Conservation (phyloP, 2,888 invertebrate species). For the Thecocarcelia acutangulata region DNA sequence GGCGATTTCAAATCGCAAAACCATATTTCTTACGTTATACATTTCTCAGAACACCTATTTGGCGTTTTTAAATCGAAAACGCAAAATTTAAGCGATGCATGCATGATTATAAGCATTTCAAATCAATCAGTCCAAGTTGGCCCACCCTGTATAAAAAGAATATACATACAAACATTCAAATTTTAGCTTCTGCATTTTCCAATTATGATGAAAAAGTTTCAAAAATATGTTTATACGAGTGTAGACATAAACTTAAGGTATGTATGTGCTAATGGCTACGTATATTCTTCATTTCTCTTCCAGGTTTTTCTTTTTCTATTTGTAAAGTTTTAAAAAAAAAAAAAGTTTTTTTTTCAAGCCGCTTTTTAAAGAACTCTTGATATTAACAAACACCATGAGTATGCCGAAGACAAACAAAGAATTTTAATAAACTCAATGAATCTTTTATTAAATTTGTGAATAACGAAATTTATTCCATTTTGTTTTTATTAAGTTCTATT, state of each 20-base stretch:
- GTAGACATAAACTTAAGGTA: too few species aligned
- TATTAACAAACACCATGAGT: slow-evolving; percentile 68
- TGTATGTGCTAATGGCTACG: neutral
- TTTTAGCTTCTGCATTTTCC: neutral
- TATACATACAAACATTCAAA: too few species aligned
- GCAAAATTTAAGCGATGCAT: too few species aligned
- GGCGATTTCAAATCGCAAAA: too few species aligned
- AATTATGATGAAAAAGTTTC: slow-evolving; percentile 12
- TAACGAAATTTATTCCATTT: slow-evolving; percentile 55
- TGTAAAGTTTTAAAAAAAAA: neutral
- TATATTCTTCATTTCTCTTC: neutral
- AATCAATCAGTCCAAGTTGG: too few species aligned
- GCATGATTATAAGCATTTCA: too few species aligned
- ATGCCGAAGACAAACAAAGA: slow-evolving; percentile 69
- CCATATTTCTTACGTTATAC: too few species aligned
- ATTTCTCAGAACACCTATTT: too few species aligned
- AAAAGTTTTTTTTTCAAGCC: slow-evolving; percentile 26
- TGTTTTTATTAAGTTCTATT: slow-evolving; percentile 37
- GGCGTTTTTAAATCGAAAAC: too few species aligned
- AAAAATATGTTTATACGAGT: neutral
- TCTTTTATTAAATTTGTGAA: slow-evolving; percentile 68
- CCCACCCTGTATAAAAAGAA: too few species aligned
- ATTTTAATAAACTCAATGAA: slow-evolving; percentile 70
- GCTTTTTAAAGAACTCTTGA: slow-evolving; percentile 58
- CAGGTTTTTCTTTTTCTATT: neutral